Conservation (phyloP, 2,113 vertebrate species). For the Plecturocebus donacophilus region DNA sequence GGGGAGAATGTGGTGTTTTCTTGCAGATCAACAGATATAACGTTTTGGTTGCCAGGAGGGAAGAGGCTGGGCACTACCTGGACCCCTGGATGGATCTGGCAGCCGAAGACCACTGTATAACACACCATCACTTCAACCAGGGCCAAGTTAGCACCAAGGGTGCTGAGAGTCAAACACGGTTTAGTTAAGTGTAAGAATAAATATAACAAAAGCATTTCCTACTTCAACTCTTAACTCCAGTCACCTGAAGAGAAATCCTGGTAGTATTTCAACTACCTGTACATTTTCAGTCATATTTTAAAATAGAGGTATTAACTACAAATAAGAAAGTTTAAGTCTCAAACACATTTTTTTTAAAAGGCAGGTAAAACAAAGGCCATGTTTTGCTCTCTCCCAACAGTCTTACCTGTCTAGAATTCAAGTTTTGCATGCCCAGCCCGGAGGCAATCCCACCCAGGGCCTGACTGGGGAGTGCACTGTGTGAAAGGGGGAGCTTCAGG, state of each 20-base stretch:
- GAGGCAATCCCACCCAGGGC: conserved; percentile 96
- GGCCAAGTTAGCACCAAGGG: not conserved
- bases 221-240: too few species aligned
- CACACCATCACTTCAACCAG: not conserved
- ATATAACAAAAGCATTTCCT: not conserved
- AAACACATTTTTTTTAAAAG: not conserved
- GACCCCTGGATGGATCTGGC: not conserved
- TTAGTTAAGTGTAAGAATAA: not conserved
- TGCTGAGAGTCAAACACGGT: accelerated
- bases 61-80: too few species aligned
- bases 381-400: not conserved
- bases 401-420: conserved; percentile 99
- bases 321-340: not conserved
- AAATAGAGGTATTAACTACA: not conserved
- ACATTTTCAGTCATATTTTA: accelerated
- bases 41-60: too few species aligned
- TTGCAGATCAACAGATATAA: not conserved
- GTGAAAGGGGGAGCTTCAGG: conserved; percentile 98
- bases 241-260: too few species aligned
- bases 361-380: not conserved
- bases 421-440: conserved; percentile 99
- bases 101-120: not conserved
- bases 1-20: not conserved
- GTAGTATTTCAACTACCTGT: not conserved
- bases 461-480: conserved; percentile 97